Evolutionary conservation across 2,888 invertebrate species (phyloP).

Genomic region (Papilio protenor): DNA sequence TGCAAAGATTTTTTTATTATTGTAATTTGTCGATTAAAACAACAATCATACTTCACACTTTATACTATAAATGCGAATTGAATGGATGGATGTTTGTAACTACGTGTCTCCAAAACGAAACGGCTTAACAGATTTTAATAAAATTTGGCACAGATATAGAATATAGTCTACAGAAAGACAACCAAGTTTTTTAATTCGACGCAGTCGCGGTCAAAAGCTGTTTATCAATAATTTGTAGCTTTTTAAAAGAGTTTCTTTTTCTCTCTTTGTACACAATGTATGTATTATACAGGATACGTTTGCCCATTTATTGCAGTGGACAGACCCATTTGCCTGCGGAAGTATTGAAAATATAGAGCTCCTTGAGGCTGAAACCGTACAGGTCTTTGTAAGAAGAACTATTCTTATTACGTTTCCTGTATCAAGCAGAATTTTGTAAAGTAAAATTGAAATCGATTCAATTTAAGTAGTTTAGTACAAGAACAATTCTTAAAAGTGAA

Average conservation of each 20-base stretch:
- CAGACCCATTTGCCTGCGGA: neutral
- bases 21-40: neutral
- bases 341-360: neutral
- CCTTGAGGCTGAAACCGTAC: neutral
- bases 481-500: no score
- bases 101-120: no score
- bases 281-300: neutral
- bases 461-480: neutral
- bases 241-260: neutral
- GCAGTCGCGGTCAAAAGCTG: no score
- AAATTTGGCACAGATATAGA: no score
- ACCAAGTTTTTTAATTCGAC: no score
- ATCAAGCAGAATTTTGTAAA: neutral
- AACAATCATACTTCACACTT: no score
- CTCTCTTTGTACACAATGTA: neutral
- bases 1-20: neutral
- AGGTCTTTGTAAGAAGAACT: conserved; percentile 2
- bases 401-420: neutral
- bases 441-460: neutral
- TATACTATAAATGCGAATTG: no score
- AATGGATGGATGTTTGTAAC: no score
- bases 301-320: neutral
- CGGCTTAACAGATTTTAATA: no score
- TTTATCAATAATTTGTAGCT: neutral
- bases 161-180: no score